These are phyloP conservation scores for Phrixothrix hirtus DNA, from an alignment of 2,888 invertebrate species.

Conservation along the genomic window DNA sequence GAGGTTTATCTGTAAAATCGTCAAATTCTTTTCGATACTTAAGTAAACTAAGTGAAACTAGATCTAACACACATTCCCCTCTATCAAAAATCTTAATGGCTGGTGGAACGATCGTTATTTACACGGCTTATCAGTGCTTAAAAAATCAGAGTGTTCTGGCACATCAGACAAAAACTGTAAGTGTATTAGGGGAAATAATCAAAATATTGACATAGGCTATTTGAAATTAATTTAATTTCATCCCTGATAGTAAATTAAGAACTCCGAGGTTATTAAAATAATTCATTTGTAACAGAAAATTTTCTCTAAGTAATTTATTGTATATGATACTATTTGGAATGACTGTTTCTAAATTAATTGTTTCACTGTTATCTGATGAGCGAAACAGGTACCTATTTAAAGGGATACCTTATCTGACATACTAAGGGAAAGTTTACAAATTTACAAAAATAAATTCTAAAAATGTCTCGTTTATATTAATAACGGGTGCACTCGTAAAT, in stretches of 20 bases:
- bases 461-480: slow-evolving; percentile 21
- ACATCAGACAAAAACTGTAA: slow-evolving; percentile 59
- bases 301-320: too few species aligned
- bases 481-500: slow-evolving; percentile 12
- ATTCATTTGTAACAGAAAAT: too few species aligned
- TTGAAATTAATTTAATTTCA: too few species aligned
- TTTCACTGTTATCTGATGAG: slow-evolving; percentile 13
- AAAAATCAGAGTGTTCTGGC: slow-evolving; percentile 58
- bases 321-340: too few species aligned
- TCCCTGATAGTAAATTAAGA: too few species aligned
- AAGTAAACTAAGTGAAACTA: slow-evolving; percentile 19
- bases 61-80: slow-evolving; percentile 11
- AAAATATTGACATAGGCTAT: too few species aligned
- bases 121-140: slow-evolving; percentile 55
- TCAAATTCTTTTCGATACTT: slow-evolving; percentile 18
- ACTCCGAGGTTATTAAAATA: too few species aligned
- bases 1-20: slow-evolving; percentile 16
- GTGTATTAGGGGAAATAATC: slow-evolving; percentile 34
- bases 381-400: too few species aligned
- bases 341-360: too few species aligned
- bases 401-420: too few species aligned
- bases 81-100: slow-evolving; percentile 42
- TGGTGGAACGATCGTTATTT: slow-evolving; percentile 56
- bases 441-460: slow-evolving; percentile 16
- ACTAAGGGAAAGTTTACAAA: slow-evolving; percentile 4